phyloP scores from a whole-genome alignment of 2,888 invertebrate species.

The Cephus spinipes region DNA sequence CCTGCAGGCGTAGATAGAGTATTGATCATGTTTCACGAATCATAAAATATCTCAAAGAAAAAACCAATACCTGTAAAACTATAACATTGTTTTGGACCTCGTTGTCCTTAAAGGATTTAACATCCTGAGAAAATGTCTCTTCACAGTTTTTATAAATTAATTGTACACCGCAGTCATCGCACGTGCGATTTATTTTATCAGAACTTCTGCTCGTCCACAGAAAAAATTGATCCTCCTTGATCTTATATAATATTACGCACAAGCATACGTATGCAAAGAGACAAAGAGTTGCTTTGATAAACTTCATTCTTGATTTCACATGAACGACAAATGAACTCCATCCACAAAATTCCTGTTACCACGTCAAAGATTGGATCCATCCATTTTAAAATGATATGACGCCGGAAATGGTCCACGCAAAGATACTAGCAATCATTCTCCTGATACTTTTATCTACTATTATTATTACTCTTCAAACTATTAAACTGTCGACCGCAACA shows the following conservation, averaged over 20 bases:
- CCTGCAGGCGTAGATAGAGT: slow-evolving; percentile 23
- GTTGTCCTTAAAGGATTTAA: neutral
- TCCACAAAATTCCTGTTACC: neutral
- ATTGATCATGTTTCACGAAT: neutral
- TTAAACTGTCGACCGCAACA: neutral
- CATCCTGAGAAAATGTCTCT: neutral
- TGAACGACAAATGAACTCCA: neutral
- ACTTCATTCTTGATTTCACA: slow-evolving; percentile 24
- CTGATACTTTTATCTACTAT: neutral
- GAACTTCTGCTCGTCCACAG: neutral
- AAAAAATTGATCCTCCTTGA: neutral
- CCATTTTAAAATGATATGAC: slow-evolving; percentile 2
- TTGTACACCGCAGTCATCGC: neutral
- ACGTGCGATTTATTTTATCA: neutral
- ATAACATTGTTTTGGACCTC: neutral
- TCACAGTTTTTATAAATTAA: neutral
- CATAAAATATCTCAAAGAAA: neutral
- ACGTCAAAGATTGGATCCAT: slow-evolving; percentile 7
- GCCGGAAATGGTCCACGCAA: slow-evolving; percentile 9
- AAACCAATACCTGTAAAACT: neutral
- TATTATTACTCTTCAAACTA: neutral
- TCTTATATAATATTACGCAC: slow-evolving; percentile 17
- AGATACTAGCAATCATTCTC: slow-evolving; percentile 32
- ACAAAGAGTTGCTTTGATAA: slow-evolving; percentile 36
- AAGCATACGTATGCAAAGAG: slow-evolving; percentile 29